A percentile compares a stretch with the other conserved stretches of the same genome.
These are phyloP conservation scores for Drosophila yooni DNA, from an alignment of 2,888 invertebrate genomes.

Conservation along the genomic window DNA sequence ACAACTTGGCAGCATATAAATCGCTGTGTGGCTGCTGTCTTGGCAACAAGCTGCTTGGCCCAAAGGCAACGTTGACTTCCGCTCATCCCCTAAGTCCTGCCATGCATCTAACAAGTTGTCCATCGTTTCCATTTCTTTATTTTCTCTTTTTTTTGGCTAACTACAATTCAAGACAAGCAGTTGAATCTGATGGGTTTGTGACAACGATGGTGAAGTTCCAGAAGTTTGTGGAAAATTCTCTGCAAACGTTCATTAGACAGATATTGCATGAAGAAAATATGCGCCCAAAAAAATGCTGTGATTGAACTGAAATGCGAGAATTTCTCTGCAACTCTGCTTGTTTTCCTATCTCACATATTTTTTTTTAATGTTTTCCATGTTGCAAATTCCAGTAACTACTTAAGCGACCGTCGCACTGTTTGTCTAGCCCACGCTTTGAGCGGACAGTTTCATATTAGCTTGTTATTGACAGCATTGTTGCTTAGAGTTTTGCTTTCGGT, in stretches of 20 bases:
- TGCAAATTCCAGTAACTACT: neutral
- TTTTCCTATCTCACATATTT: neutral
- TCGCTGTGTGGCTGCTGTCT: constrained; percentile 44
- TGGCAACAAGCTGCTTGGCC: constrained; percentile 43
- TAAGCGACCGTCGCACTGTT: constrained; percentile 26
- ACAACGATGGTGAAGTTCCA: constrained; percentile 5
- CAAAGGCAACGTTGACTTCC: constrained; percentile 27
- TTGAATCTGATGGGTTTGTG: constrained; percentile 5
- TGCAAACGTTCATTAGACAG: neutral
- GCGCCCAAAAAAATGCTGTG: no score
- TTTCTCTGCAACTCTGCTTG: neutral
- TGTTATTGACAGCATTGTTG: constrained; percentile 75
- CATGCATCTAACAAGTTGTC: constrained; percentile 63
- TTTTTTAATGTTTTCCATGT: neutral
- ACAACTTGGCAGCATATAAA: constrained; percentile 43
- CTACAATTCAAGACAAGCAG: constrained; percentile 29
- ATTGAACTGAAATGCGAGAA: neutral
- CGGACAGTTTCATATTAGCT: constrained; percentile 62
- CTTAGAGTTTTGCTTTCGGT: constrained; percentile 30
- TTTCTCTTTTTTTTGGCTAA: constrained; percentile 37
- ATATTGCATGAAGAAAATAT: neutral
- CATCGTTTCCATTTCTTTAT: constrained; percentile 20
- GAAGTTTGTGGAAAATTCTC: neutral
- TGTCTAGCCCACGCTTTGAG: constrained; percentile 28
- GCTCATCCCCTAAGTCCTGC: constrained; percentile 5